These are phyloP conservation scores for Gymnothorax reevesii DNA, from an alignment of 2,797 vertebrate species.

Conservation along the genomic window DNA sequence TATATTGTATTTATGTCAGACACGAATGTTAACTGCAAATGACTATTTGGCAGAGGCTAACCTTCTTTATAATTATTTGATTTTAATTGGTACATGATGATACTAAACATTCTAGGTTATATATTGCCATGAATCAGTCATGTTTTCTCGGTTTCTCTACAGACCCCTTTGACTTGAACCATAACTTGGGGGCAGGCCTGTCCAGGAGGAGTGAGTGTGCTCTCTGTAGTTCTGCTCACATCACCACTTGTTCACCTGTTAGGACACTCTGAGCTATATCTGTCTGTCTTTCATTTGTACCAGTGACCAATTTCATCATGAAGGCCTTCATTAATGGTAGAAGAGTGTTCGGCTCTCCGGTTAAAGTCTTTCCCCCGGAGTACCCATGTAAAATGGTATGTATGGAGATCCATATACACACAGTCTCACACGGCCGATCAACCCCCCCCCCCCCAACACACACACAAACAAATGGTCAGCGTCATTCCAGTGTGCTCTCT, in stretches of 20 bases:
- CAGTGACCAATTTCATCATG: conserved; percentile 99
- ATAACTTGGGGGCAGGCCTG: conserved; percentile 92
- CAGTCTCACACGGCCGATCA: neutral
- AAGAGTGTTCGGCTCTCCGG: conserved; percentile 86
- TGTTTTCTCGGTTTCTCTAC: conserved; percentile 29
- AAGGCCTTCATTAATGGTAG: conserved; percentile 96
- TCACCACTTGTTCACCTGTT: neutral
- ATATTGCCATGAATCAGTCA: neutral
- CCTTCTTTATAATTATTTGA: no score
- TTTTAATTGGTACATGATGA: neutral
- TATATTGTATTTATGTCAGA: no score
- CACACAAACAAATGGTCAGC: neutral
- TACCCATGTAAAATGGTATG: conserved; percentile 86
- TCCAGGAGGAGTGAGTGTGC: conserved; percentile 88
- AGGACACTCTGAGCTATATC: neutral
- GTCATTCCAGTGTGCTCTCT: neutral
- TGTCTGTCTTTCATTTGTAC: conserved; percentile 13
- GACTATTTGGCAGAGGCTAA: no score
- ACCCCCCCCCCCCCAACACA: neutral
- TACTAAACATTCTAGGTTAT: neutral
- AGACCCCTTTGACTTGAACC: conserved; percentile 96
- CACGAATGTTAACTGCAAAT: no score
- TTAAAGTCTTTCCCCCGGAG: conserved; percentile 78
- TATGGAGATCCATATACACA: neutral
- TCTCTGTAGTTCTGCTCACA: neutral